phyloP scores from a whole-genome alignment of 1,140 invertebrate genomes.

The Alviniconcha marisindica region DNA sequence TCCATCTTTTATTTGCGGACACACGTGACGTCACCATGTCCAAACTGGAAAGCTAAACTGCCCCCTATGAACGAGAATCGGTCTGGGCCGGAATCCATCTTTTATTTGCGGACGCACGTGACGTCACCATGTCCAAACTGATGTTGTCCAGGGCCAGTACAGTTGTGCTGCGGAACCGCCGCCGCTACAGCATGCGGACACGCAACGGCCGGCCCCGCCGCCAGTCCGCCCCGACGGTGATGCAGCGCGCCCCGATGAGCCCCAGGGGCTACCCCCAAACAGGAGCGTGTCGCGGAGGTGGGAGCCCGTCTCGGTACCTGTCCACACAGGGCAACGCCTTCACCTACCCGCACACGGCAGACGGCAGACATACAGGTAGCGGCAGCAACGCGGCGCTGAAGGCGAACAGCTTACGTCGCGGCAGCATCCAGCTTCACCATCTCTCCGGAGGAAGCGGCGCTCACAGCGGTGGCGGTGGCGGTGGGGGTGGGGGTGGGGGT shows the following conservation, averaged over 20 bases:
- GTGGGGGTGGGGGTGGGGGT: not conserved
- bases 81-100: too few relatives aligned
- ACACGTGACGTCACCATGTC: too few relatives aligned
- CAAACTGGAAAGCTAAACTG: too few relatives aligned
- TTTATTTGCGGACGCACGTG: too few relatives aligned
- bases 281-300: too few relatives aligned
- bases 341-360: conserved; percentile 19
- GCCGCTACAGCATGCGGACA: conserved; percentile 41
- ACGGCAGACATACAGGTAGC: not conserved
- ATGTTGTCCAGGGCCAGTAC: conserved; percentile 47
- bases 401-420: conserved; percentile 9
- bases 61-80: too few relatives aligned
- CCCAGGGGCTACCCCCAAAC: not conserved
- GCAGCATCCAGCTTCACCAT: conserved; percentile 34
- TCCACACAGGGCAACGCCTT: not conserved
- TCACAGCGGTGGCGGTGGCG: not conserved
- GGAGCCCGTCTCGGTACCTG: not conserved
- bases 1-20: too few relatives aligned
- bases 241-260: conserved; percentile 31
- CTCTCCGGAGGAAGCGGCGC: not conserved
- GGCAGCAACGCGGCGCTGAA: not conserved
- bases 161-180: conserved; percentile 41
- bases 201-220: conserved; percentile 37
- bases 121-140: conserved; percentile 49
- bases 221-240: conserved; percentile 46